Evolutionary conservation across 2,797 vertebrate genomes (phyloP).

Genomic region (Enteromius mattozi): DNA sequence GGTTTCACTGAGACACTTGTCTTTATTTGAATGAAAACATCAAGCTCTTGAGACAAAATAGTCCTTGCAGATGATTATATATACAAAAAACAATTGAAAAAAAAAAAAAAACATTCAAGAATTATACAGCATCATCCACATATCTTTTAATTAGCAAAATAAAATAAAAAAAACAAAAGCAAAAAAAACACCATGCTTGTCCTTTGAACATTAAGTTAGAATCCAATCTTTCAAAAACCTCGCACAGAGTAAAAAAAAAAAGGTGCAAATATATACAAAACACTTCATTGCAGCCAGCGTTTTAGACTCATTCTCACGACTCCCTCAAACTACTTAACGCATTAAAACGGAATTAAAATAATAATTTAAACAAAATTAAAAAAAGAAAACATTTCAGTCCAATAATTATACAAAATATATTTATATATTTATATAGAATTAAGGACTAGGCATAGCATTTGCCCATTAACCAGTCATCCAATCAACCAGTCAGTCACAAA

Average conservation of each 20-base stretch:
- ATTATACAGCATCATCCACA: slow-evolving; percentile 72
- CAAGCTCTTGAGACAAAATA: slow-evolving; percentile 63
- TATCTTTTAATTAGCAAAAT: slow-evolving; percentile 71
- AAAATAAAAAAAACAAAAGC: slow-evolving; percentile 22
- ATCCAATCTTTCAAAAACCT: slow-evolving; percentile 66
- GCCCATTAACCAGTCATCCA: slow-evolving; percentile 61
- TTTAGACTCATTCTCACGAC: slow-evolving; percentile 64
- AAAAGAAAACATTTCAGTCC: slow-evolving; percentile 66
- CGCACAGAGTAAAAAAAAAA: slow-evolving; percentile 69
- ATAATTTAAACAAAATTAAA: slow-evolving; percentile 54
- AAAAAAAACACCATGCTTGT: slow-evolving; percentile 69
- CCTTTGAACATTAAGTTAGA: slow-evolving; percentile 68
- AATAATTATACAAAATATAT: slow-evolving; percentile 75
- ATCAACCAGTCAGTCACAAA: slow-evolving; percentile 56
- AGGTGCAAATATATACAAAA: slow-evolving; percentile 76
- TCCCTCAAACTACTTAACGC: slow-evolving; percentile 61
- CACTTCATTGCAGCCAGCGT: slow-evolving; percentile 70
- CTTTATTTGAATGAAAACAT: slow-evolving; percentile 71
- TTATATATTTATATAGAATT: slow-evolving; percentile 74
- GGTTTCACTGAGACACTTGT: slow-evolving; percentile 63
- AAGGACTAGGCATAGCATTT: slow-evolving; percentile 70
- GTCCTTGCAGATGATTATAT: slow-evolving; percentile 65
- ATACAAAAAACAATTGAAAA: slow-evolving; percentile 51
- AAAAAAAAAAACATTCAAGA: slow-evolving; percentile 63
- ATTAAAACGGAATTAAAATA: slow-evolving; percentile 57